Conservation (phyloP, 35 echinoderm and acorn worm genomes). For the Stichopus chloronotus region DNA sequence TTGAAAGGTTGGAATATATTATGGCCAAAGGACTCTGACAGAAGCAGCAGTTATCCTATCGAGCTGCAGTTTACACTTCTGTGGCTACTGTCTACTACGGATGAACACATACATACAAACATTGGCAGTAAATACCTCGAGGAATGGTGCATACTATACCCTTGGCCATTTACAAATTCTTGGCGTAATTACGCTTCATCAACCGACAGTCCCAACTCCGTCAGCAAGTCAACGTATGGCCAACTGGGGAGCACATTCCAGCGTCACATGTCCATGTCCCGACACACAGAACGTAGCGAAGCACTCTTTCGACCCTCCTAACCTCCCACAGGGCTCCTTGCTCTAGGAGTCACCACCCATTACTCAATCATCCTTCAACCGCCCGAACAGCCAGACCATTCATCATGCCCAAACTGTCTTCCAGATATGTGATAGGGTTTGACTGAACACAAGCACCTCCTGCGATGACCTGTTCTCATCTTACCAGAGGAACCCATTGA, state of each 20-base stretch:
- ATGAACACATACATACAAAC: background rate
- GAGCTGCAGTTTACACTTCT: too few relatives aligned
- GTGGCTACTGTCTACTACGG: background rate
- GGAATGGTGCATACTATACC: background rate
- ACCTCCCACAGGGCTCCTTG: slow-evolving; percentile 1
- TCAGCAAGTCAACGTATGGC: background rate
- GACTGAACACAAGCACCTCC: background rate
- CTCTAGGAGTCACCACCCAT: background rate
- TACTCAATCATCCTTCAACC: background rate
- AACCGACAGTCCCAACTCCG: background rate
- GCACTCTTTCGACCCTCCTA: background rate
- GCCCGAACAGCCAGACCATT: slow-evolving; percentile 1
- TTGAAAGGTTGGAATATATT: too few relatives aligned
- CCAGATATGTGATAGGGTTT: background rate
- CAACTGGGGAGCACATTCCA: background rate
- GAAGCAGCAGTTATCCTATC: too few relatives aligned
- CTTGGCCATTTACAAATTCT: background rate
- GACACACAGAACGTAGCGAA: background rate
- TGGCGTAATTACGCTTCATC: background rate
- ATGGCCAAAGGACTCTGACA: too few relatives aligned
- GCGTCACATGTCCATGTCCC: background rate
- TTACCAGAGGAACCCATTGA: too few relatives aligned
- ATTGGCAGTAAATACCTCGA: background rate
- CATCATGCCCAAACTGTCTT: background rate
- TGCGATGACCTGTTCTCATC: background rate